Evolutionary conservation across 2,113 vertebrate genomes (phyloP), one percentile per base, ranked within the genome.

Genomic region (Cavia aperea): DNA sequence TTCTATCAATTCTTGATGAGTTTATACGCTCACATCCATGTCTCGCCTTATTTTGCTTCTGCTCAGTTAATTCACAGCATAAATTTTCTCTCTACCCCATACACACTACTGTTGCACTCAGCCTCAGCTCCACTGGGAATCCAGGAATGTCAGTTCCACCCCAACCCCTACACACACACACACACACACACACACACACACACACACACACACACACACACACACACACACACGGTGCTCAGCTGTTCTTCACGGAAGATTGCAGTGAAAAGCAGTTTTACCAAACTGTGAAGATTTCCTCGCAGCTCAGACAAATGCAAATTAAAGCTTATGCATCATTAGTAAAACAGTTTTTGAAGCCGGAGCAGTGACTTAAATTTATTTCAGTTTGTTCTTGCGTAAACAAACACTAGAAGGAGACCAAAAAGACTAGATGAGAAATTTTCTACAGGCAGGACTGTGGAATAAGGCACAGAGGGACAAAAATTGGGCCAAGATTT

Each of bases 201-300:
- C 56, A 92, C n/a, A 66, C 56, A 92, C n/a, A 66, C 56, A 92
- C n/a, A 66, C 56, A 92, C n/a, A 66, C 56, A 92, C n/a, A 66
- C 56, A 92, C n/a, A 66, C 56, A 92, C n/a, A 66, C 56, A 23
- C 73, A 72, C 56, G 43, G 18, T 2, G 23, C 33, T 66, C 2
- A 39, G 23, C 19, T 11, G n/a, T 18, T 73, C 18, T 49, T 62
- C 12, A 43, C 75, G 54, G 4, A 83, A 68, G 36, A 51, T 46
- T 36, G 49, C 10, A 43, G 21, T 33, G 14, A 68, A n/a, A 70
- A 81, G 11, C 12, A 89, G 66, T 54, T 83, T 86, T 14, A 73
- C 56, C n/a, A 73, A 90, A 78, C 13, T 68, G 46, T 56, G n/a
- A 78, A 78, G 16, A 73, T 84, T 70, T 62, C 11, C n/a, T 91